Evolutionary conservation across 2,113 vertebrate genomes (phyloP).

Genomic region (Protobothrops flavoviridis): DNA sequence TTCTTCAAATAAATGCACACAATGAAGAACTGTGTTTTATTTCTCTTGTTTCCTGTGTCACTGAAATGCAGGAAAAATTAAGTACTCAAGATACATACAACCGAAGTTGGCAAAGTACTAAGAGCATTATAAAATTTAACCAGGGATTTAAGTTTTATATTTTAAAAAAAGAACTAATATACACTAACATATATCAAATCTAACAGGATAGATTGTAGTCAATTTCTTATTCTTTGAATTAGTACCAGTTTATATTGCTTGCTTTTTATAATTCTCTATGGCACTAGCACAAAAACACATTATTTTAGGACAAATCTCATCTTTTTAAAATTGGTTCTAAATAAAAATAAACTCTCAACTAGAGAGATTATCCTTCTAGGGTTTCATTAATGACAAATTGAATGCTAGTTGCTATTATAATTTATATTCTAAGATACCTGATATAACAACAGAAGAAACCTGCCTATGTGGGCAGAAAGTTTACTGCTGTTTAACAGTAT

Average conservation of each 20-base stretch:
- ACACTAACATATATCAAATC: background rate
- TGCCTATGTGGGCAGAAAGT: background rate
- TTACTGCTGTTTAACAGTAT: background rate
- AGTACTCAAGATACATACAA: constrained; percentile 18
- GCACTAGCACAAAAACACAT: background rate
- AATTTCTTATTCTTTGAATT: background rate
- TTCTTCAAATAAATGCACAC: constrained; percentile 28
- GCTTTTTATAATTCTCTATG: background rate
- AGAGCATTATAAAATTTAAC: background rate
- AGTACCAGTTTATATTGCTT: background rate
- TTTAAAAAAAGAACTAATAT: background rate
- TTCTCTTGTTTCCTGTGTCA: constrained; percentile 8
- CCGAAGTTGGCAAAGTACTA: background rate
- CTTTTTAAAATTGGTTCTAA: background rate
- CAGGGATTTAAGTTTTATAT: background rate
- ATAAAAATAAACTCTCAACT: background rate
- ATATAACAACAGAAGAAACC: background rate
- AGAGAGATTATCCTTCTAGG: background rate
- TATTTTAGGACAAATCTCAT: background rate
- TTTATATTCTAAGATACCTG: background rate
- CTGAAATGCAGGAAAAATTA: constrained; percentile 11
- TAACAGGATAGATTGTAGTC: background rate
- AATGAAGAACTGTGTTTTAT: constrained; percentile 18
- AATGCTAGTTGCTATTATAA: background rate
- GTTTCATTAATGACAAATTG: background rate